Evolutionary conservation across 1,140 invertebrate genomes (phyloP).

Genomic region (Tribolium castaneum): DNA sequence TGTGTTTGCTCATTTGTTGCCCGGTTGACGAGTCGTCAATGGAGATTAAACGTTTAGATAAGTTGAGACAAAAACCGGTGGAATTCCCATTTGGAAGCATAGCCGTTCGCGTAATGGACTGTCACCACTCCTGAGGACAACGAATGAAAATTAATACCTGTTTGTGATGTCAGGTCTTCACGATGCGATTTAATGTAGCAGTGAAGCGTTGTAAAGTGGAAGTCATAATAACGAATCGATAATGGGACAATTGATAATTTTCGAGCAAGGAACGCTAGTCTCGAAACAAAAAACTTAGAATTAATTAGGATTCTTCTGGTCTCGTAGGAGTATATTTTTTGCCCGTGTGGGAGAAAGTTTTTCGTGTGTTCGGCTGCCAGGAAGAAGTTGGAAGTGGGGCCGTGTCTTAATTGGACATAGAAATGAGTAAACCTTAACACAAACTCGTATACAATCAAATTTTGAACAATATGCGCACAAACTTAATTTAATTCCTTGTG

Average conservation of each 20-base stretch:
- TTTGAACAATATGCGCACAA: conserved; percentile 32
- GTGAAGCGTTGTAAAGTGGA: background rate
- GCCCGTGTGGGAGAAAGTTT: background rate
- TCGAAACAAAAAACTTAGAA: background rate
- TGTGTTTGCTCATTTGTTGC: background rate
- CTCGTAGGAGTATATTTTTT: background rate
- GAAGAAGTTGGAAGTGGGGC: conserved; percentile 1
- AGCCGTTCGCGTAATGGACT: conserved; percentile 16
- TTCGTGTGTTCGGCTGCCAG: conserved; percentile 7
- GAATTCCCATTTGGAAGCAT: background rate
- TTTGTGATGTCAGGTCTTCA: conserved; percentile 1
- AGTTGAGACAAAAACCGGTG: conserved; percentile 16
- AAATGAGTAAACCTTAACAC: conserved; percentile 26
- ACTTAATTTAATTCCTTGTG: conserved; percentile 32
- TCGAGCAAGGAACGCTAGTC: background rate
- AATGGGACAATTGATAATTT: conserved; percentile 16
- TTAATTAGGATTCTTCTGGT: conserved; percentile 17
- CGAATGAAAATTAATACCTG: conserved; percentile 29
- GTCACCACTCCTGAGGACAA: conserved; percentile 2
- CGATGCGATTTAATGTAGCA: background rate
- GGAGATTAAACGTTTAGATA: conserved; percentile 22
- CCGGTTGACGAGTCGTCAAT: conserved; percentile 9
- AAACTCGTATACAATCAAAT: conserved; percentile 30
- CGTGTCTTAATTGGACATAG: conserved; percentile 22
- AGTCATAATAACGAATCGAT: conserved; percentile 1